phyloP scores from a whole-genome alignment of 2,888 invertebrate genomes.

The Cosmia pyralina region DNA sequence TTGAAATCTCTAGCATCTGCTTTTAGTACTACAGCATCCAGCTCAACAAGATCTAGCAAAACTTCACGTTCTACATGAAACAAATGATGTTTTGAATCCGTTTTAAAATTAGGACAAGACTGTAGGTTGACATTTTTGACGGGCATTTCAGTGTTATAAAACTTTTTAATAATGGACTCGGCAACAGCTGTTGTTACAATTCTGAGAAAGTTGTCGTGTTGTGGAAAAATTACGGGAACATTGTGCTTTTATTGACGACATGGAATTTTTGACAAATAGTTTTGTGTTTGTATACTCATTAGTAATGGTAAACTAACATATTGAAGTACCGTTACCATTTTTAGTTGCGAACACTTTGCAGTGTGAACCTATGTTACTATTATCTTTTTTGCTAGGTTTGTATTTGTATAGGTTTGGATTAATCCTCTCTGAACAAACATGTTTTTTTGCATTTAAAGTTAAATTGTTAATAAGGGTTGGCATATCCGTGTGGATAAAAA shows the following conservation, averaged over 20 bases:
- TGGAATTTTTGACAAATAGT: slow-evolving; percentile 14
- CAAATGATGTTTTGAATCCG: slow-evolving; percentile 66
- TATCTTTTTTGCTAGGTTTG: background rate
- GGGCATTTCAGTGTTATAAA: slow-evolving; percentile 61
- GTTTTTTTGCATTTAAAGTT: no score
- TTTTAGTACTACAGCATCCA: slow-evolving; percentile 27
- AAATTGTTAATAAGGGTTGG: no score
- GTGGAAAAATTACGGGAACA: slow-evolving; percentile 39
- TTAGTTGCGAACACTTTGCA: background rate
- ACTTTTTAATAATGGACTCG: slow-evolving; percentile 61
- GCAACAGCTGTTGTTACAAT: slow-evolving; percentile 61
- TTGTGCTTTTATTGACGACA: slow-evolving; percentile 12
- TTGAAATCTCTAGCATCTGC: slow-evolving; percentile 40
- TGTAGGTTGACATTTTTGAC: slow-evolving; percentile 68
- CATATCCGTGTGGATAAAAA: no score
- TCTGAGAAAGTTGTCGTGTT: slow-evolving; percentile 47
- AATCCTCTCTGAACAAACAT: background rate
- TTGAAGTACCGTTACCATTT: background rate
- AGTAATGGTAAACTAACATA: background rate
- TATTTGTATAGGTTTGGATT: background rate
- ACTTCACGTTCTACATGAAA: slow-evolving; percentile 65
- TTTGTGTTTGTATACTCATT: background rate
- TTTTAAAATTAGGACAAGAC: slow-evolving; percentile 57
- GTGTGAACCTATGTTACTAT: background rate
- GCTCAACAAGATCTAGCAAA: slow-evolving; percentile 49